Evolutionary conservation across 2,797 vertebrate species (phyloP), one percentile per base, ranked within the genome.

Genomic region (Malacoctenus gilli): DNA sequence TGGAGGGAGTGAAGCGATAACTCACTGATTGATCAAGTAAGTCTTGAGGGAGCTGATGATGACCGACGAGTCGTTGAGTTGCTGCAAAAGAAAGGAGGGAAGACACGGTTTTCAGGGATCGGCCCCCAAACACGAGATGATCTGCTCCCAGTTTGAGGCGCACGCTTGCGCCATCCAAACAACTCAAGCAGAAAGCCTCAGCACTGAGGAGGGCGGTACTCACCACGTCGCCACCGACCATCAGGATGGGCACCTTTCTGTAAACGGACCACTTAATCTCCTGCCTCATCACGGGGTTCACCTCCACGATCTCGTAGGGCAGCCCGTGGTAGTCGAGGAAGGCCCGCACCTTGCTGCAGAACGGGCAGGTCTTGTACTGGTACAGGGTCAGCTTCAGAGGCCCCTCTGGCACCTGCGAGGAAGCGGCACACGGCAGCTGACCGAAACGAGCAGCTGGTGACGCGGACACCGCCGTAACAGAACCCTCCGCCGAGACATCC

Each of bases 311-410:
- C 63, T 95, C 78, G 42, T 99, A 97, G 3, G 92, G 92, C 59
- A 98, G 81, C 1, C 92, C 91, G 12, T 97, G 90, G 80, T 94
- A 97, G 87, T 99, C 97, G 7, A 99, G 88, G 79, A 99, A 98
- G 13, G 95, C 92, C 2, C 97, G 91, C 41, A 98, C 96, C 63
- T 99, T 99, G 84, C 97, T 99, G 92, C 97, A 99, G 92, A 99
- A 99, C 0, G 97, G 97, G 52, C 97, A 99, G 0, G 96, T 98
- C 84, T 98, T 97, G 72, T 99, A 99, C 88, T 99, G 97, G 87
- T 98, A 99, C 44, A 99, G 88, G 1, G 90, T 95, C 80, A 99
- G 77, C 59, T 92, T 88, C 40, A 90, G 78, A 10, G 8, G 81
- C 4, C 76, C 83, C 0, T 36, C 72, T 15, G 79, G 53, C 37